Evolutionary conservation across 2,113 vertebrate genomes (phyloP), one percentile per base, ranked within the genome.

Genomic region (Lathamus discolor): DNA sequence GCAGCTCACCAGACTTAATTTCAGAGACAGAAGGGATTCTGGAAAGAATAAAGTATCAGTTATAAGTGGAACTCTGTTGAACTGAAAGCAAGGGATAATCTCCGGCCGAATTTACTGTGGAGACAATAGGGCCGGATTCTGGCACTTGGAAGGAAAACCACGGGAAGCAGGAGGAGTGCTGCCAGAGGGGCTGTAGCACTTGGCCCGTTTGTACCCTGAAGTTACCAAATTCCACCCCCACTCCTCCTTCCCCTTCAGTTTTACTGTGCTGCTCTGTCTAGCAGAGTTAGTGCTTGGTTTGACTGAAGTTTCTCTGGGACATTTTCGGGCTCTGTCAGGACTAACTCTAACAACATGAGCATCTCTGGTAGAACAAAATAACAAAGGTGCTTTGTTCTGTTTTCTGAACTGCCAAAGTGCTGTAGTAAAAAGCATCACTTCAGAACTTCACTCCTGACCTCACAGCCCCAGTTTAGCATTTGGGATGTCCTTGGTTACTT

Each of bases 51-150:
- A 87, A 76, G 19, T 67, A 70, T 17, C 48, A 17, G 33, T 61
- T 75, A 3, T 61, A 86, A 64, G 55, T 59, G 48, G 19, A 67
- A 19, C 64, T 92, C 61, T 51, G 76, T n/a, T 93, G 77, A 64
- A 54, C 55, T 75, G 90, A 82, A 94, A 94, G 43, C 75, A 66
- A 35, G 76, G 69, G 52, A 76, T 92, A 73, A 84, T 88, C 86
- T 82, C 59, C 2, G 6, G 48, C 37, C 20, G 6, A 74, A 74
- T 93, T 73, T 81, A 39, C 51, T 57, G 85, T 19, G 1, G 62
- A 92, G 63, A 95, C 93, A 96, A 96, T 90, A 90, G 90, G 86
- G 73, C 66, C 74, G 31, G 90, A 91, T 96, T 84, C 92, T 93
- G 92, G 54, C 48, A 3, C 88, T 81, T 70, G n/a, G 73, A 46